Evolutionary conservation across 1,140 invertebrate species (phyloP), one percentile per base, ranked within the genome.

Genomic region (Nixonia krombeini): DNA sequence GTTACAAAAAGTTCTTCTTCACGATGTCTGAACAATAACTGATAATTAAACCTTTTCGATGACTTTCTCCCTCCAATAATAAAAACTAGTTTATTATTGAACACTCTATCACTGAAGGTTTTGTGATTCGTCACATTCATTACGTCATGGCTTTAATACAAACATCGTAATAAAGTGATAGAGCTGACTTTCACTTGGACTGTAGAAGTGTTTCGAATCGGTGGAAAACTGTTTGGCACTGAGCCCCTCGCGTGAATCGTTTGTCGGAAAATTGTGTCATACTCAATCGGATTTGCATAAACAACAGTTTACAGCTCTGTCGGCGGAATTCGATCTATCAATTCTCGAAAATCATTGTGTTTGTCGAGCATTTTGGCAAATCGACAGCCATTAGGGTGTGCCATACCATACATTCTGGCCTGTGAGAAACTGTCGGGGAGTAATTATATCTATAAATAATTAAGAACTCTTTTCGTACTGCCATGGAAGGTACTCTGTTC

Each of bases 261-360:
- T 47, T 42, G 50, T 49, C 52, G 18, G 31, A 35, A 35, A 13
- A 26, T 41, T 26, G 37, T 53, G 45, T 62, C 29, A 53, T 33
- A 25, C 28, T 31, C 33, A 33, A 28, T 47, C 41, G 23, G 33
- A 49, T 62, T 62, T 53, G 50, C 58, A 53, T 62, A 62, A 62
- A 62, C 29, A 53, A 47, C 28, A 50, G 42, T 29, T 61, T 9
- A 17, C 18, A 21, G 28, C 50, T 62, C 53, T 53, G 50, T 49
- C 50, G 49, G 49, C 31, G 13, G 5, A 38, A 28, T 17, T 38
- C 10, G 41, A 21, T 51, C 28, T 35, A 33, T 47, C 28, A 26
- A 47, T 47, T 33, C 33, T 47, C 26, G 13, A 21, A 47, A 33
- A 47, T 8, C 12, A 6, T 18, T 40, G 38, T 18, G 10, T 38